Evolutionary conservation across 2,888 invertebrate species (phyloP).

Genomic region (Eupithecia vulgata): DNA sequence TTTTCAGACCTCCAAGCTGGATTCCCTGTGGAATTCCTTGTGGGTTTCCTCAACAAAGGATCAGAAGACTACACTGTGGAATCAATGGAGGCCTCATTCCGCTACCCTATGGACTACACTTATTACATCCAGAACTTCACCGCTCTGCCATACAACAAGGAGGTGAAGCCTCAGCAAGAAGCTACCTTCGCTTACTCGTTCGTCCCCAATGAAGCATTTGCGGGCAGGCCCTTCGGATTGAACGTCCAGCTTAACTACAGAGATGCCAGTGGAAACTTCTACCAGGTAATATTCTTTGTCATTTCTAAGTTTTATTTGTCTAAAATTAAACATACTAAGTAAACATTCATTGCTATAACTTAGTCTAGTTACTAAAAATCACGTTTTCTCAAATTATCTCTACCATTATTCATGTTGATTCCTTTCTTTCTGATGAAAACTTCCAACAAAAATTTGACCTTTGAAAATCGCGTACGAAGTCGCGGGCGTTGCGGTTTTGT

Average conservation of each 20-base stretch:
- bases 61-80: constrained; percentile 95
- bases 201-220: constrained; percentile 97
- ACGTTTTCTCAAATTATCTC: too few species aligned
- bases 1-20: constrained; percentile 94
- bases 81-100: constrained; percentile 97
- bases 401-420: too few species aligned
- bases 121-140: constrained; percentile 99
- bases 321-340: too few species aligned
- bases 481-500: too few species aligned
- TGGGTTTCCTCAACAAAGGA: constrained; percentile 98
- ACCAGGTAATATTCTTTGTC: constrained; percentile 75
- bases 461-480: too few species aligned
- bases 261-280: constrained; percentile 86
- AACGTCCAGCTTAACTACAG: constrained; percentile 96
- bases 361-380: too few species aligned
- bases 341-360: too few species aligned
- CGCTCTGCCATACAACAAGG: constrained; percentile 92
- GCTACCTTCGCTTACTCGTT: constrained; percentile 98
- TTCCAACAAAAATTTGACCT: too few species aligned
- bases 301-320: background rate
- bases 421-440: too few species aligned
- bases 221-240: constrained; percentile 97
- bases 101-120: constrained; percentile 99
- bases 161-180: constrained; percentile 95
- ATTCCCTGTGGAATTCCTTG: constrained; percentile 95